These are phyloP conservation scores for Linyphia triangularis DNA, from an alignment of 2,888 invertebrate species.

Conservation along the genomic window DNA sequence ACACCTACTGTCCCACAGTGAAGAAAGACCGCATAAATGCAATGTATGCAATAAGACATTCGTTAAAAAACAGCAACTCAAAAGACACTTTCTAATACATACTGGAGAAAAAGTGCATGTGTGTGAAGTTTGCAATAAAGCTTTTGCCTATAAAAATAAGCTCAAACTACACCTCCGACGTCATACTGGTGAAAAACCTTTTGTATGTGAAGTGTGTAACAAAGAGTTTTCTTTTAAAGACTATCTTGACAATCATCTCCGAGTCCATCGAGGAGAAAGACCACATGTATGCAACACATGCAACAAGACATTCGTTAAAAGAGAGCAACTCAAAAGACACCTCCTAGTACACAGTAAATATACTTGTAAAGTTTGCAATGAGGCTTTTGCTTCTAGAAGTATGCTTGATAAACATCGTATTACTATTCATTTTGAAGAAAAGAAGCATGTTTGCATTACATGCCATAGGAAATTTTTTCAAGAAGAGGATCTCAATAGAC, in stretches of 20 bases:
- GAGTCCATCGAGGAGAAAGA: background rate
- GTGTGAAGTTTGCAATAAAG: background rate
- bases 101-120: background rate
- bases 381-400: background rate
- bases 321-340: background rate
- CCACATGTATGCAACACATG: no score
- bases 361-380: background rate
- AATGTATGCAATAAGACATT: constrained; percentile 2
- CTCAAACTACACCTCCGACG: background rate
- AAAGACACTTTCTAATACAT: background rate
- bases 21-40: background rate
- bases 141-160: background rate
- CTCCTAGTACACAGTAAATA: background rate
- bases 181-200: background rate
- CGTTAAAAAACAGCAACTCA: background rate
- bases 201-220: no score
- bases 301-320: no score
- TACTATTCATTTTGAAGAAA: no score
- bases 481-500: no score
- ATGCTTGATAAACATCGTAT: background rate
- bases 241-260: no score
- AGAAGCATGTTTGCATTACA: no score
- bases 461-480: no score
- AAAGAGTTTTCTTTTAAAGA: no score
- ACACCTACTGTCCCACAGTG: no score